phyloP scores from a whole-genome alignment of 2,113 vertebrate genomes.

The Oenanthe melanoleuca region DNA sequence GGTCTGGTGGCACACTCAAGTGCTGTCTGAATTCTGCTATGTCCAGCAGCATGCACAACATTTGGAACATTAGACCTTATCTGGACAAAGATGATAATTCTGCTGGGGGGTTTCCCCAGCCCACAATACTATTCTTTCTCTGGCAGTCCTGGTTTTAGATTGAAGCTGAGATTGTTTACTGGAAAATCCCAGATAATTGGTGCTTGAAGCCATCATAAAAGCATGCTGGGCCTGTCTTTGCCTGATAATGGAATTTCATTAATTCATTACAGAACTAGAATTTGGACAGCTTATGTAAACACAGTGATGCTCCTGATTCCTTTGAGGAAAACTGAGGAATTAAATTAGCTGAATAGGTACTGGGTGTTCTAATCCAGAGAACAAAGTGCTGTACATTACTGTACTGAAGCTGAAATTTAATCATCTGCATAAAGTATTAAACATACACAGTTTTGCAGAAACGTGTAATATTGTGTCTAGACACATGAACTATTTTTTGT shows the following conservation, averaged over 20 bases:
- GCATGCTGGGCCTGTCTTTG: slow-evolving; percentile 11
- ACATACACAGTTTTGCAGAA: background rate
- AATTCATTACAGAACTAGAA: slow-evolving; percentile 8
- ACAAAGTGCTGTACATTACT: background rate
- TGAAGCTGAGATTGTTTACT: slow-evolving; percentile 3
- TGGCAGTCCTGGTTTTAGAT: background rate
- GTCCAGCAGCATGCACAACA: background rate
- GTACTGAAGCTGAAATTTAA: background rate
- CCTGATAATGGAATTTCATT: slow-evolving; percentile 35
- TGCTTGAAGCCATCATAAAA: background rate
- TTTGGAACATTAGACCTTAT: background rate
- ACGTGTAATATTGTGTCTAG: background rate
- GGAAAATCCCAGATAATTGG: slow-evolving; percentile 18
- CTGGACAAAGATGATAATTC: background rate
- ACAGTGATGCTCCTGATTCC: background rate
- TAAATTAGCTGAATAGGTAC: background rate
- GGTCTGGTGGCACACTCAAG: rapidly evolving
- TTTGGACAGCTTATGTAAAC: slow-evolving; percentile 11
- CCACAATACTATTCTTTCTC: background rate
- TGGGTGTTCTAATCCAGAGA: background rate
- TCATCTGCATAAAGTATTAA: slow-evolving; percentile 19
- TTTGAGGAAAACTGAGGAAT: background rate
- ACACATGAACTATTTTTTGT: background rate
- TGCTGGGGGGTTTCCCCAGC: background rate
- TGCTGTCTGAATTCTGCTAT: background rate